Conservation (phyloP, 2,888 invertebrate species). For the Leptinotarsa juncta region DNA sequence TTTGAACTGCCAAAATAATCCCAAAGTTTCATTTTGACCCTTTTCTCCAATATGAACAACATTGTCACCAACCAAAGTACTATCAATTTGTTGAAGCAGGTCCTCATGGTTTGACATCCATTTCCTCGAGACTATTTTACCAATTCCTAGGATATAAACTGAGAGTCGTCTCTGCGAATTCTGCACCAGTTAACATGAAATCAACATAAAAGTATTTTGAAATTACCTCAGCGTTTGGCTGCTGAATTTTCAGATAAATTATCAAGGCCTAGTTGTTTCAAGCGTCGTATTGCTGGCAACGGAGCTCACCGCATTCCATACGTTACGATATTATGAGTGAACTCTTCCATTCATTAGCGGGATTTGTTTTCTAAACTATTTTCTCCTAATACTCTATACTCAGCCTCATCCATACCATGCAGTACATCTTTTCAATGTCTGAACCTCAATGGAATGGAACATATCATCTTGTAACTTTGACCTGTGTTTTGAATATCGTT, state of each 20-base stretch:
- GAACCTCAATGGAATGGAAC: constrained; percentile 26
- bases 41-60: no score
- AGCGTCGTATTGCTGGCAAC: constrained; percentile 25
- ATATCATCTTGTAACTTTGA: constrained; percentile 29
- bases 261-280: constrained; percentile 26
- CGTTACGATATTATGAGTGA: constrained; percentile 22
- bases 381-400: not conserved
- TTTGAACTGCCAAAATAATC: no score
- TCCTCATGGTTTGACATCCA: no score
- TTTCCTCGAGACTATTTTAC: no score
- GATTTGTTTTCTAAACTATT: constrained; percentile 19
- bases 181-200: constrained; percentile 19
- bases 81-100: no score
- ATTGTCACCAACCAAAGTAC: no score
- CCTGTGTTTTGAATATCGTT: constrained; percentile 26
- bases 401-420: constrained; percentile 20
- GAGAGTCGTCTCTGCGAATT: no score
- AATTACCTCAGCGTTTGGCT: constrained; percentile 2
- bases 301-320: constrained; percentile 29
- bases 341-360: not conserved
- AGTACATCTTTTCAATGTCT: constrained; percentile 33
- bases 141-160: no score
- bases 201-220: constrained; percentile 27
- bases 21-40: no score
- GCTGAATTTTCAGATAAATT: not conserved